A percentile compares a stretch with the other conserved stretches of the same genome.
phyloP scores from a whole-genome alignment of 2,888 invertebrate species.

The Apeira syringaria region DNA sequence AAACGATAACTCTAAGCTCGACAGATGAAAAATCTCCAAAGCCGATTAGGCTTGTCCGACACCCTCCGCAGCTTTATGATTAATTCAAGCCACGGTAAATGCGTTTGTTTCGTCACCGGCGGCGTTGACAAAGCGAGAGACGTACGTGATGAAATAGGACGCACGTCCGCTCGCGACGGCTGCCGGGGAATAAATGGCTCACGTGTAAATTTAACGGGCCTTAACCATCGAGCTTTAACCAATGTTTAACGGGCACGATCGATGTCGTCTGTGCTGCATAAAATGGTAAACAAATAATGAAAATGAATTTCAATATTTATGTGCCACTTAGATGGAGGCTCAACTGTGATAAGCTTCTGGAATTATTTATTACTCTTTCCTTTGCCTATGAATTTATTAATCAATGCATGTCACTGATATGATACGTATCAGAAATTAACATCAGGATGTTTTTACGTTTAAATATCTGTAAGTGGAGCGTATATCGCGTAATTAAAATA shows the following conservation, averaged over 20 bases:
- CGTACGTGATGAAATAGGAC: slow-evolving; percentile 41
- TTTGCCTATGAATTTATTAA: too few relatives aligned
- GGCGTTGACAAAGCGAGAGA: slow-evolving; percentile 39
- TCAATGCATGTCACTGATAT: too few relatives aligned
- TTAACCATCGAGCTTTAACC: slow-evolving; percentile 17
- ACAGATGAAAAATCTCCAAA: slow-evolving; percentile 25
- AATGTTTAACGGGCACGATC: slow-evolving; percentile 24
- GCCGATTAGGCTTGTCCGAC: slow-evolving; percentile 31
- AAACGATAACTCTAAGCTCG: slow-evolving; percentile 11
- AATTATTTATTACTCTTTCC: too few relatives aligned
- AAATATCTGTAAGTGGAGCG: too few relatives aligned
- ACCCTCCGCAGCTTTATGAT: slow-evolving; percentile 34
- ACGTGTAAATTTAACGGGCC: slow-evolving; percentile 30
- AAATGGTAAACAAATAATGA: slow-evolving; percentile 17
- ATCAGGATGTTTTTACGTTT: too few relatives aligned
- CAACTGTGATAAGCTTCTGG: too few relatives aligned
- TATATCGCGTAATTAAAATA: too few relatives aligned
- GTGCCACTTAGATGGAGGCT: too few relatives aligned
- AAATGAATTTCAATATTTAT: too few relatives aligned
- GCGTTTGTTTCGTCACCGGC: slow-evolving; percentile 40
- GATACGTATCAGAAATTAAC: too few relatives aligned
- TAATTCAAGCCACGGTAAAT: slow-evolving; percentile 44
- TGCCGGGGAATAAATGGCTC: slow-evolving; percentile 29
- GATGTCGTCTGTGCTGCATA: slow-evolving; percentile 20
- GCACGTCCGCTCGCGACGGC: slow-evolving; percentile 29